Evolutionary conservation across 2,888 invertebrate genomes (phyloP).

Genomic region (Leptopilina myrica): DNA sequence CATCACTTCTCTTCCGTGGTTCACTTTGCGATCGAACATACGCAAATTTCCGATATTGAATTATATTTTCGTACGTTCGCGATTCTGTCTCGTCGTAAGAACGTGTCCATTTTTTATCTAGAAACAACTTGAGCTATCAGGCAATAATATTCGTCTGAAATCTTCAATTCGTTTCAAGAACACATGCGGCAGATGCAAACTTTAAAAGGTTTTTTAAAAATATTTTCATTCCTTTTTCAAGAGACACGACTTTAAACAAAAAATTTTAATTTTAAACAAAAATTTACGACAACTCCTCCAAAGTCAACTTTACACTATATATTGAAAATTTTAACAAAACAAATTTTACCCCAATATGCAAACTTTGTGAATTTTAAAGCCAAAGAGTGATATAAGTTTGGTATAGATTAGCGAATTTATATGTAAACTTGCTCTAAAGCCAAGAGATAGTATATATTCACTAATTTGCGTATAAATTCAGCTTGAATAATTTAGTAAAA

Average conservation of each 20-base stretch:
- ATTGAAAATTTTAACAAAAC: too few relatives aligned
- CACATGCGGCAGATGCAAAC: background rate
- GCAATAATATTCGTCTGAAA: background rate
- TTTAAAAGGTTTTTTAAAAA: background rate
- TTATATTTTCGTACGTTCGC: constrained; percentile 40
- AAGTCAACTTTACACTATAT: too few relatives aligned
- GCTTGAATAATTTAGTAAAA: constrained; percentile 1
- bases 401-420: background rate
- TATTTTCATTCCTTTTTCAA: background rate
- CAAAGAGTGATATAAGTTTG: background rate
- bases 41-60: constrained; percentile 36
- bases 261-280: too few relatives aligned
- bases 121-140: constrained; percentile 31
- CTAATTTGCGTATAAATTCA: constrained; percentile 12
- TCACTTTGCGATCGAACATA: constrained; percentile 45
- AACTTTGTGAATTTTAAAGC: background rate
- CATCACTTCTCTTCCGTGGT: constrained; percentile 48
- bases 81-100: constrained; percentile 42
- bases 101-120: constrained; percentile 55
- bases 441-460: background rate
- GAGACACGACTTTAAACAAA: background rate
- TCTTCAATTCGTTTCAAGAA: background rate
- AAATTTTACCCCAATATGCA: background rate
- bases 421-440: background rate
- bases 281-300: too few relatives aligned